Evolutionary conservation across 1,140 invertebrate species (phyloP).

Genomic region (Drosophila sucinea): DNA sequence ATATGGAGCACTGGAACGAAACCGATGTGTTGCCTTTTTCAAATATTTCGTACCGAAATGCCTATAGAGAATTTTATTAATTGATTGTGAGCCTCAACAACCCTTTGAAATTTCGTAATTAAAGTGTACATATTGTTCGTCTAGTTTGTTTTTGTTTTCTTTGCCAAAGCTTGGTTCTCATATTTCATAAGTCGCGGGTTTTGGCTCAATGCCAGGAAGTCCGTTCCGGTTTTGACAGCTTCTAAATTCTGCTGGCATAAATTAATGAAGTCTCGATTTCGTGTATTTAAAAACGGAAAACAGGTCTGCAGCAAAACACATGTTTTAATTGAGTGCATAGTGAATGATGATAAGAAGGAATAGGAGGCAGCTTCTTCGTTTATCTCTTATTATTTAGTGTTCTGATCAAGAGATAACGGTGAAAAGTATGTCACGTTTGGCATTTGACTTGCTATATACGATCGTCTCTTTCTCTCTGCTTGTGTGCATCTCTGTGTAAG

Average conservation of each 20-base stretch:
- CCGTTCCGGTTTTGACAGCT: constrained; percentile 68
- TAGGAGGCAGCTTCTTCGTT: constrained; percentile 31
- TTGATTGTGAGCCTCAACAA: no score
- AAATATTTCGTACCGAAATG: no score
- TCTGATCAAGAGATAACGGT: constrained; percentile 62
- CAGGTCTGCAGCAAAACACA: constrained; percentile 17
- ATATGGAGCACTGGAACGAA: no score
- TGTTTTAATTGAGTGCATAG: background rate
- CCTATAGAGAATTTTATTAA: no score
- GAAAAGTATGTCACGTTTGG: constrained; percentile 75
- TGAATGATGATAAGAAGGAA: constrained; percentile 47
- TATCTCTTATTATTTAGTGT: background rate
- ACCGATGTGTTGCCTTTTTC: no score
- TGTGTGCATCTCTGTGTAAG: background rate
- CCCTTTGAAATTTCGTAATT: no score
- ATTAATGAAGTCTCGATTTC: constrained; percentile 57
- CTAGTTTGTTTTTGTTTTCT: constrained; percentile 41
- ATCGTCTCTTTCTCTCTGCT: constrained; percentile 12
- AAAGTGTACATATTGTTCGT: constrained; percentile 24
- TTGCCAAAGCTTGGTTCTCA: constrained; percentile 46
- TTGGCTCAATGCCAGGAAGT: constrained; percentile 77
- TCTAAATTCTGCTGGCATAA: constrained; percentile 57
- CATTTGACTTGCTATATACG: constrained; percentile 28
- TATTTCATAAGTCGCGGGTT: constrained; percentile 66
- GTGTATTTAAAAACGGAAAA: constrained; percentile 9